Evolutionary conservation across 2,113 vertebrate species (phyloP).

Genomic region (Phyllopteryx taeniolatus): DNA sequence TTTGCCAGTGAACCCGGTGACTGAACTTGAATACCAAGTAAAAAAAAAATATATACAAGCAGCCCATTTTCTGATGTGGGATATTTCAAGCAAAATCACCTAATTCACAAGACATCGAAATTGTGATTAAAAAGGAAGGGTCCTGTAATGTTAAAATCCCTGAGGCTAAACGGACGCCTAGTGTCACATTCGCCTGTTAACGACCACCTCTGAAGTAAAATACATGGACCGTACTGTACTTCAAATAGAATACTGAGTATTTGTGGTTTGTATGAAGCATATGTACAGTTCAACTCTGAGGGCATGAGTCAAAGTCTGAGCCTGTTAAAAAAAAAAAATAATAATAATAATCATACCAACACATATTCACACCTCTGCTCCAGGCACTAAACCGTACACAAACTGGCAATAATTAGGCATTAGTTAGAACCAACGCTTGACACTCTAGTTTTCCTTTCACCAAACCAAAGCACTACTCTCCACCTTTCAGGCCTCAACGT

Average conservation of each 20-base stretch:
- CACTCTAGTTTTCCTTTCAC: neutral
- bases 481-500: neutral
- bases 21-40: constrained; percentile 5
- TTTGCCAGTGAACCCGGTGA: constrained; percentile 42
- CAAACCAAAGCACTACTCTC: neutral
- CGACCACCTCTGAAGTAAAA: neutral
- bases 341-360: neutral
- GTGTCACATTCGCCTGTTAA: neutral
- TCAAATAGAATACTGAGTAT: too few species aligned
- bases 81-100: neutral
- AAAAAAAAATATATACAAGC: neutral
- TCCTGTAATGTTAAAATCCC: too few species aligned
- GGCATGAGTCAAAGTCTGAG: neutral
- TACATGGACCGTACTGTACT: neutral
- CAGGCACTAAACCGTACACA: neutral
- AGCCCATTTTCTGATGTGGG: neutral
- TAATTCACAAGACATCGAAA: neutral
- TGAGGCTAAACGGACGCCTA: too few species aligned
- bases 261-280: neutral
- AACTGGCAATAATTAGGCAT: neutral
- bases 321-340: neutral
- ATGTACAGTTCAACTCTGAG: neutral
- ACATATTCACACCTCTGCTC: neutral
- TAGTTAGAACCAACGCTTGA: neutral
- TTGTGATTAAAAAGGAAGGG: neutral